A percentile compares a stretch with the other conserved stretches of the same genome.
These are phyloP conservation scores for Sinonovacula constricta DNA, from an alignment of 1,140 invertebrate genomes.

Conservation along the genomic window DNA sequence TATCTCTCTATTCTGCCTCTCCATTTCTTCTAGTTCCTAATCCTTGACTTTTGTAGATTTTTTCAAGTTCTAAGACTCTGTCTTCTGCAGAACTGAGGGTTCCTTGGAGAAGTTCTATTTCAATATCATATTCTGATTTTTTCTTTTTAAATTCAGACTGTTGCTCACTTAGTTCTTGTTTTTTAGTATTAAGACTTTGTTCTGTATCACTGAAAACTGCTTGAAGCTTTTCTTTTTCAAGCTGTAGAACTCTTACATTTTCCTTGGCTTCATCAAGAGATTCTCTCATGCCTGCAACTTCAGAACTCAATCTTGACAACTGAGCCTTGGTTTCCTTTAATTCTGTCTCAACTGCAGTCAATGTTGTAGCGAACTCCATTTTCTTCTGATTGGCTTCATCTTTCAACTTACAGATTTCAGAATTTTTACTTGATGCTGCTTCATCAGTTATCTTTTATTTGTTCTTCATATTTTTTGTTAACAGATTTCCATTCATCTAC, in stretches of 20 bases:
- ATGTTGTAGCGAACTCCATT: no score
- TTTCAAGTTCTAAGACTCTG: background rate
- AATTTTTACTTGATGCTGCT: no score
- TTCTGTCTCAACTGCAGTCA: no score
- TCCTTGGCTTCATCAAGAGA: background rate
- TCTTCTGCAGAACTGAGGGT: background rate
- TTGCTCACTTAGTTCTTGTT: background rate
- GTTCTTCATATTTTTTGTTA: no score
- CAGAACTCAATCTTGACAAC: background rate
- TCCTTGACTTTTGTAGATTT: background rate
- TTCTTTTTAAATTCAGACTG: background rate
- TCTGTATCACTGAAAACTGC: background rate
- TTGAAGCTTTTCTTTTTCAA: constrained; percentile 5
- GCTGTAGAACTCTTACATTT: constrained; percentile 5
- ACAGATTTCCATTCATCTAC: no score
- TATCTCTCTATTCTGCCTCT: background rate
- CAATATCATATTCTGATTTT: no score
- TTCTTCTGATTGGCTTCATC: no score
- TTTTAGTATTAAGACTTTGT: background rate
- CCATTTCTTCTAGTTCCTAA: background rate
- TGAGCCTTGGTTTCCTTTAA: background rate
- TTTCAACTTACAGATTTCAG: no score
- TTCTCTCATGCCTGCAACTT: background rate
- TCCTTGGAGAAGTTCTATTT: background rate
- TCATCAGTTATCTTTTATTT: no score